Evolutionary conservation across 2,113 vertebrate genomes (phyloP).

Genomic region (Pedionomus torquatus): DNA sequence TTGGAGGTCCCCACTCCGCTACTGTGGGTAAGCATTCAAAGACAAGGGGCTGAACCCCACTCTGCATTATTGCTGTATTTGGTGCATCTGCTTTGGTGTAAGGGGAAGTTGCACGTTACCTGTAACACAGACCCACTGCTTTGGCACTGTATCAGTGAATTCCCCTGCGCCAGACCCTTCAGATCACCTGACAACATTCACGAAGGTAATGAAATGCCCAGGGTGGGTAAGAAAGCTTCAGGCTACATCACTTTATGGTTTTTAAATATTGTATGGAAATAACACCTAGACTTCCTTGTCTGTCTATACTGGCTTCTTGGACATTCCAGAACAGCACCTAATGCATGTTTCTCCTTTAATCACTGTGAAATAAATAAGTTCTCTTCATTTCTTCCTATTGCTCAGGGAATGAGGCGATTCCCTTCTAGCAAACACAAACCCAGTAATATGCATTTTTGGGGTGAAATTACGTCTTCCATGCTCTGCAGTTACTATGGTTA

Average conservation of each 20-base stretch:
- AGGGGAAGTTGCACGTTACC: not conserved
- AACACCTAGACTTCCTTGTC: not conserved
- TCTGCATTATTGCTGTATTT: not conserved
- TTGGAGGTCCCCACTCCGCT: not conserved
- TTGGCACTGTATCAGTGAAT: rapidly evolving
- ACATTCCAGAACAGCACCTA: not conserved
- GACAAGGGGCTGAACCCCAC: not conserved
- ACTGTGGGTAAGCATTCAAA: not conserved
- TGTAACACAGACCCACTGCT: not conserved
- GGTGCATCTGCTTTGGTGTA: not conserved
- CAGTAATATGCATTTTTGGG: slow-evolving; percentile 67
- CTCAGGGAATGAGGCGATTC: not conserved
- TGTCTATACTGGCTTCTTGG: not conserved
- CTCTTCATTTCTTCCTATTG: slow-evolving; percentile 34
- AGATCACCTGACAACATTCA: not conserved
- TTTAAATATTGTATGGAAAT: not conserved
- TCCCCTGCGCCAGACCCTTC: not conserved
- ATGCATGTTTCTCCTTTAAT: not conserved
- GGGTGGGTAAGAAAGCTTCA: not conserved
- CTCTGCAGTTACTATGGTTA: slow-evolving; percentile 78
- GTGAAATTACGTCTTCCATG: slow-evolving; percentile 63
- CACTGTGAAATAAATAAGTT: not conserved
- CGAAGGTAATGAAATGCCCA: not conserved
- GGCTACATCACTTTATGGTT: not conserved
- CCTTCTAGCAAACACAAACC: slow-evolving; percentile 48